Percentiles rank a stretch among this genome's conserved stretches.
Evolutionary conservation across 2,113 vertebrate species (phyloP).

Genomic region (Etia nguti): DNA sequence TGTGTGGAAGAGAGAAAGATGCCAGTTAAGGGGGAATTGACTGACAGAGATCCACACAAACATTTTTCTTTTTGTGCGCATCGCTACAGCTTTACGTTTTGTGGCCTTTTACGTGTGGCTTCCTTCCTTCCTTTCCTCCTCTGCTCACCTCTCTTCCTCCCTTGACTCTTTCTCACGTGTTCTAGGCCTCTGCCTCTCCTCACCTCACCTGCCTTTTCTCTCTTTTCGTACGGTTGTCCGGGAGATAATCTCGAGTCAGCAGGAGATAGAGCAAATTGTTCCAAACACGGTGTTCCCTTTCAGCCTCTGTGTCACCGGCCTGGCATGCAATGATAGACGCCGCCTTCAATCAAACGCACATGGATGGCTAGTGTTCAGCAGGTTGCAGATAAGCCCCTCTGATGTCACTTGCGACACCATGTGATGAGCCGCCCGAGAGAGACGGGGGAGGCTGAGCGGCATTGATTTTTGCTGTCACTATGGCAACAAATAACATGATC

Average conservation of each 20-base stretch:
- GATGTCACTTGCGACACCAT: constrained; percentile 63
- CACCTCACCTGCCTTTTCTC: neutral
- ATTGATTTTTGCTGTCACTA: constrained; percentile 70
- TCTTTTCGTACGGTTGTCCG: constrained; percentile 34
- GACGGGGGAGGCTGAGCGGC: constrained; percentile 18
- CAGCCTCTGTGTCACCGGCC: constrained; percentile 28
- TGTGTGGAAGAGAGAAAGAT: constrained; percentile 39
- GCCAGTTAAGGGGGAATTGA: constrained; percentile 40
- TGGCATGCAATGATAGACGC: constrained; percentile 20
- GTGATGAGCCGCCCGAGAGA: constrained; percentile 52
- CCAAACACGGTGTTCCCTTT: constrained; percentile 57
- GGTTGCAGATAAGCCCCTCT: constrained; percentile 70
- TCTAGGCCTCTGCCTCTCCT: neutral
- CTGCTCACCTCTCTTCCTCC: neutral
- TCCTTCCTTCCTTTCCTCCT: neutral
- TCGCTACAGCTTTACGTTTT: neutral
- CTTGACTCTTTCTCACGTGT: neutral
- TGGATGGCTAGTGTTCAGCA: constrained; percentile 49
- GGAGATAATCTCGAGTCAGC: constrained; percentile 57
- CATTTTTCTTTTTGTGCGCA: neutral
- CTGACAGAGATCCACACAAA: constrained; percentile 35
- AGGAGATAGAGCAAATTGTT: constrained; percentile 51
- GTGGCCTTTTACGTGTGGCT: neutral
- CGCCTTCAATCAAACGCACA: constrained; percentile 5
- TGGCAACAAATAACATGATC: constrained; percentile 77